Percentiles rank a stretch among this genome's conserved stretches.
These are phyloP conservation scores for Acanthosepion pharaonis DNA, from an alignment of 2,888 invertebrate species.

Conservation along the genomic window DNA sequence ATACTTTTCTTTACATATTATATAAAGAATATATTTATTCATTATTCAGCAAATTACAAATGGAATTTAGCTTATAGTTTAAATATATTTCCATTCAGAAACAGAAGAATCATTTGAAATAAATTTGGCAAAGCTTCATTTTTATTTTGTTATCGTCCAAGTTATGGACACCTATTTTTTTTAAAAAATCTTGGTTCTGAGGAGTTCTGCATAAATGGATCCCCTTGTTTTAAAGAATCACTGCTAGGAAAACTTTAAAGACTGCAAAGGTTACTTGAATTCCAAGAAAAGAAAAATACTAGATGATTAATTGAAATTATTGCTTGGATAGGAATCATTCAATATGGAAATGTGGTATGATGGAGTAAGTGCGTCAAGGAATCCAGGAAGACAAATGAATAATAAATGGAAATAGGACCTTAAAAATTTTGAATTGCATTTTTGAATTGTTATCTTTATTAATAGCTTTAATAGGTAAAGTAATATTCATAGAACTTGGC, in stretches of 20 bases:
- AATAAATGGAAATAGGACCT: neutral
- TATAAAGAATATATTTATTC: neutral
- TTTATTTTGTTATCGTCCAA: too few relatives aligned
- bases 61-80: neutral
- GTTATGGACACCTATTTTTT: neutral
- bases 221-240: neutral
- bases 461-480: neutral
- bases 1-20: neutral
- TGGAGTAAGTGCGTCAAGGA: neutral
- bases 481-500: neutral
- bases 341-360: neutral
- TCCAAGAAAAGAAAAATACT: neutral
- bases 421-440: neutral
- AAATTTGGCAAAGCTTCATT: constrained; percentile 18
- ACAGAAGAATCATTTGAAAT: neutral
- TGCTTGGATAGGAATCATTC: constrained; percentile 2
- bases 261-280: neutral
- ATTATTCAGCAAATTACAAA: neutral
- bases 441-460: too few relatives aligned
- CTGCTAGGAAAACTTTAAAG: neutral
- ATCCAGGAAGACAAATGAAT: constrained; percentile 9
- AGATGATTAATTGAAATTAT: constrained; percentile 8
- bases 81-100: constrained; percentile 11
- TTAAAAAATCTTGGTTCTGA: neutral
- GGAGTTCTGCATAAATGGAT: neutral